Evolutionary conservation across 2,888 invertebrate species (phyloP).

Genomic region (Dynastes grantii): DNA sequence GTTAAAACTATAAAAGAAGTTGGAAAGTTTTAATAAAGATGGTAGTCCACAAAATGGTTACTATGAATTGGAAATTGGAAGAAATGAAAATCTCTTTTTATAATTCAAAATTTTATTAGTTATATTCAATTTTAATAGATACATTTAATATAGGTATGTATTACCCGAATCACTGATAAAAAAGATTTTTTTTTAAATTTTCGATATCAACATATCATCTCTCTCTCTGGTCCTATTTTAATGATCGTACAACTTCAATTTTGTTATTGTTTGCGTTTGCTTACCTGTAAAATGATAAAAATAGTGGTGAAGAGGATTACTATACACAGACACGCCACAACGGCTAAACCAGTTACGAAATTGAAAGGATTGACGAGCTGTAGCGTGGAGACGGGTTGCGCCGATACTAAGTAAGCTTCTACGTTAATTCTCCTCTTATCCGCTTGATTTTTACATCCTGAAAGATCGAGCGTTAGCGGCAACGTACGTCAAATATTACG

Average conservation of each 20-base stretch:
- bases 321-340: slow-evolving; percentile 80
- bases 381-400: slow-evolving; percentile 68
- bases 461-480: slow-evolving; percentile 51
- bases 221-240: slow-evolving; percentile 5
- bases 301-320: slow-evolving; percentile 81
- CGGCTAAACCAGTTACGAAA: slow-evolving; percentile 78
- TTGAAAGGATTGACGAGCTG: slow-evolving; percentile 73
- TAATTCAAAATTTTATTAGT: neutral
- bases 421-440: slow-evolving; percentile 69
- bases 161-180: neutral
- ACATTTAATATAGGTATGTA: neutral
- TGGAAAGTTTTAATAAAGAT: too few species aligned
- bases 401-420: slow-evolving; percentile 68
- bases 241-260: neutral
- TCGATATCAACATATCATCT: too few species aligned
- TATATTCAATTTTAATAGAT: neutral
- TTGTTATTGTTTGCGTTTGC: slow-evolving; percentile 48
- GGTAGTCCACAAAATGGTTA: neutral
- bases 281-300: slow-evolving; percentile 83
- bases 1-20: too few species aligned
- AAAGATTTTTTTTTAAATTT: too few species aligned
- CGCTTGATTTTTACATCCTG: slow-evolving; percentile 69
- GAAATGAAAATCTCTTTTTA: slow-evolving; percentile 4
- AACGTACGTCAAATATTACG: neutral
- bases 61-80: slow-evolving; percentile 7